A percentile compares a stretch with the other conserved stretches of the same genome.
phyloP scores from a whole-genome alignment of 2,113 vertebrate genomes.

The Etia nguti region DNA sequence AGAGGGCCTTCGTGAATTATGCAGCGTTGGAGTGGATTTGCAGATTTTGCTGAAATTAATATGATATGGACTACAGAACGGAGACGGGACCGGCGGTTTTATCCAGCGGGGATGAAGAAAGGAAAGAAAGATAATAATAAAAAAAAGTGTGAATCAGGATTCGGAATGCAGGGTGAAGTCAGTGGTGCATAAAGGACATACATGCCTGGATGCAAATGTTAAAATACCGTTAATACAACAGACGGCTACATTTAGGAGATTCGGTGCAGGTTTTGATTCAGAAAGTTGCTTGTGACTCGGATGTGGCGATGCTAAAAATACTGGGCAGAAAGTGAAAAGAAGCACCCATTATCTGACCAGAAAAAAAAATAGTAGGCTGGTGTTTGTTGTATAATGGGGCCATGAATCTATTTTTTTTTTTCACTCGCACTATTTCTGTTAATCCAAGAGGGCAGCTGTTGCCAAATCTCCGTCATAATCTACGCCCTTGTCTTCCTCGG shows the following conservation, averaged over 20 bases:
- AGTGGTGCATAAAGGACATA: neutral
- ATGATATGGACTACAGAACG: conserved; percentile 45
- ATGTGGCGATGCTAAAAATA: conserved; percentile 22
- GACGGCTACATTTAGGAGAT: neutral
- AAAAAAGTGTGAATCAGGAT: neutral
- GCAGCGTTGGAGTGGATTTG: conserved; percentile 59
- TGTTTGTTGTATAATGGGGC: conserved; percentile 34
- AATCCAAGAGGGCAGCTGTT: conserved; percentile 59
- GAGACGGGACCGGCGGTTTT: conserved; percentile 5
- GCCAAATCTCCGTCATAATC: conserved; percentile 51
- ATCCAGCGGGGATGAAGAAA: neutral
- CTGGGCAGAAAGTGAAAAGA: neutral
- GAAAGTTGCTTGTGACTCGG: neutral
- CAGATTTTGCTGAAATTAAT: conserved; percentile 65
- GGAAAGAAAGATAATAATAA: neutral
- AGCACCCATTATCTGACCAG: neutral
- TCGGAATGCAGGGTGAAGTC: neutral
- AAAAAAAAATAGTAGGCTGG: neutral
- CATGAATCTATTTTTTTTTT: conserved; percentile 35
- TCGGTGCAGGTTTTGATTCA: neutral
- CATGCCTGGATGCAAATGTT: neutral
- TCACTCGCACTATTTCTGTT: conserved; percentile 19
- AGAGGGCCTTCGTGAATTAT: conserved; percentile 60
- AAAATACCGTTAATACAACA: neutral
- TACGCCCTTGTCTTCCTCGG: conserved; percentile 42